phyloP scores from a whole-genome alignment of 64 coral and sea anemone genomes.

The Actinia equina region DNA sequence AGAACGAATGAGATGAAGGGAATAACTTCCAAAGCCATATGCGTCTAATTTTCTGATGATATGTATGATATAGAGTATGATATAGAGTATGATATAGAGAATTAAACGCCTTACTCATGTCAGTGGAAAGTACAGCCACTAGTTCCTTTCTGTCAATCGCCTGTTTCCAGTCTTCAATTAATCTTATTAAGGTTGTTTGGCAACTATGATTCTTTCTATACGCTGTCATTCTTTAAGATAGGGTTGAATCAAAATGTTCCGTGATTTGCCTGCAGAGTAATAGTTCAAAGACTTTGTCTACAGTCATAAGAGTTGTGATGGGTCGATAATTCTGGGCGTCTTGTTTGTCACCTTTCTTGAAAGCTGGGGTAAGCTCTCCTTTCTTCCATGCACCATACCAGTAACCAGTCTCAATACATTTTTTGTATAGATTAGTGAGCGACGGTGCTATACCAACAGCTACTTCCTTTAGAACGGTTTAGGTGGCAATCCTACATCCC shows the following conservation, averaged over 20 bases:
- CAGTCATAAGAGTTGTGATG: conserved; percentile 18
- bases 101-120: no score
- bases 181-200: no score
- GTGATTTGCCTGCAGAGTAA: neutral
- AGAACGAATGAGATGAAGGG: conserved; percentile 7
- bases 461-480: conserved; percentile 2
- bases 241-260: neutral
- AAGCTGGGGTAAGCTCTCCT: neutral
- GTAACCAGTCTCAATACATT: neutral
- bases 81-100: conserved; percentile 14
- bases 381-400: no score
- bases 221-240: conserved; percentile 28
- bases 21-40: neutral
- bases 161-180: no score
- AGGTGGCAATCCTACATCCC: neutral
- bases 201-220: conserved; percentile 33
- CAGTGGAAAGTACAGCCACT: no score
- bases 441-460: neutral
- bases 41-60: conserved; percentile 15
- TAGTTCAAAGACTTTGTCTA: conserved; percentile 19
- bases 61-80: no score
- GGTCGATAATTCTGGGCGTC: conserved; percentile 20
- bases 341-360: conserved; percentile 28
- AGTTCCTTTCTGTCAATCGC: no score
- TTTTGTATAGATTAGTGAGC: neutral